phyloP scores from a whole-genome alignment of 1,140 invertebrate species.

The Stegodyphus dumicola region DNA sequence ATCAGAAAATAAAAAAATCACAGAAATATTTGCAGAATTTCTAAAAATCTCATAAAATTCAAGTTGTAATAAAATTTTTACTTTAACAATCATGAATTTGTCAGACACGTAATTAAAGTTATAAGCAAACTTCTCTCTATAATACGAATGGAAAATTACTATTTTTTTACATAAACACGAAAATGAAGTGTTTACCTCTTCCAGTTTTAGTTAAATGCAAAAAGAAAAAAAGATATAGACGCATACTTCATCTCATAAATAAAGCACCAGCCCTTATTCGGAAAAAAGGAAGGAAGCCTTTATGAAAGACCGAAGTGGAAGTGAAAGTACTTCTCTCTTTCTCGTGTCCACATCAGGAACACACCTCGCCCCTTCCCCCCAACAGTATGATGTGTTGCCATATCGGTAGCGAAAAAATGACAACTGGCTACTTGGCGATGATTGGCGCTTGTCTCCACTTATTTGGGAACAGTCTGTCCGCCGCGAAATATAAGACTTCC shows the following conservation, averaged over 20 bases:
- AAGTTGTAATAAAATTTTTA: no score
- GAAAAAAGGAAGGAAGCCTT: conserved; percentile 18
- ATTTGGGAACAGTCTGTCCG: conserved; percentile 45
- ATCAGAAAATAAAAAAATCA: no score
- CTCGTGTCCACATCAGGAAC: neutral
- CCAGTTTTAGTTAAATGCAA: neutral
- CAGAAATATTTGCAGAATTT: no score
- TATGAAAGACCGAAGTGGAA: conserved; percentile 42
- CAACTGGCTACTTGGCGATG: conserved; percentile 41
- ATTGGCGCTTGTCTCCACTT: conserved; percentile 50
- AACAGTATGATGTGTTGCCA: conserved; percentile 34
- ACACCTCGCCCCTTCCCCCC: neutral
- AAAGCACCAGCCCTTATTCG: conserved; percentile 24
- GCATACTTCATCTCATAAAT: conserved; percentile 26
- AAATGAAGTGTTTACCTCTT: no score
- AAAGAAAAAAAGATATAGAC: neutral
- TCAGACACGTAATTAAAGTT: no score
- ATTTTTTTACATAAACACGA: no score
- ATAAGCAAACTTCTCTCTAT: no score
- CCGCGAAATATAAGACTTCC: conserved; percentile 50
- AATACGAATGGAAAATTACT: no score
- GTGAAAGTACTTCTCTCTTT: conserved; percentile 46
- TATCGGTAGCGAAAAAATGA: conserved; percentile 46
- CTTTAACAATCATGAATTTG: no score
- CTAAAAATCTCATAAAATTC: no score